phyloP scores from a whole-genome alignment of 2,113 vertebrate species.

The Gallinago paraguaiae region DNA sequence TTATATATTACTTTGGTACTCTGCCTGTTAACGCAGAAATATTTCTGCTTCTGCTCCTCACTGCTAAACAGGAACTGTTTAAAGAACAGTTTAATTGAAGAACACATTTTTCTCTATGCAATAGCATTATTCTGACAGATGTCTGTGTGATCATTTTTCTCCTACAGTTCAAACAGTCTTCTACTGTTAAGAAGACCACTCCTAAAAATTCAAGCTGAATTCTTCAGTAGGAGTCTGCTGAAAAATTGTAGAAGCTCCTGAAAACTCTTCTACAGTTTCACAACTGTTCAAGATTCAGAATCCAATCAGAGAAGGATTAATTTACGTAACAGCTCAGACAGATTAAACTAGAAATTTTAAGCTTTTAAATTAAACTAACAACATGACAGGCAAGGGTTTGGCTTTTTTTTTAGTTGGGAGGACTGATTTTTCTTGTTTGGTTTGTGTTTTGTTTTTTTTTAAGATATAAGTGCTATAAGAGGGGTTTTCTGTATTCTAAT shows the following conservation, averaged over 20 bases:
- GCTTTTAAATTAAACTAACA: not conserved
- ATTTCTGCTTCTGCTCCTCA: not conserved
- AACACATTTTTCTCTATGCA: not conserved
- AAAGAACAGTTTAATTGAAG: not conserved
- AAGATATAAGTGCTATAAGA: not conserved
- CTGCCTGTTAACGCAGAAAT: not conserved
- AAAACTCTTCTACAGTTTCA: not conserved
- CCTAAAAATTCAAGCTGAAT: not conserved
- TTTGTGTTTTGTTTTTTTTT: not conserved
- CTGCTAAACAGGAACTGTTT: not conserved
- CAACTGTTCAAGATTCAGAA: not conserved
- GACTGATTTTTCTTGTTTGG: not conserved
- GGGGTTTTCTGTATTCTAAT: not conserved
- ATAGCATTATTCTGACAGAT: not conserved
- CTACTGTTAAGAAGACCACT: not conserved
- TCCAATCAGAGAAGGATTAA: not conserved
- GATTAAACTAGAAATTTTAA: not conserved
- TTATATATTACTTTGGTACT: not conserved
- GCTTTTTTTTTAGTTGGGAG: not conserved
- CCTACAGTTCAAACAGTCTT: not conserved
- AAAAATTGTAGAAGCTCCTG: not conserved
- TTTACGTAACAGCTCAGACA: not conserved
- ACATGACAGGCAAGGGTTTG: not conserved
- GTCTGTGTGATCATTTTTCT: not conserved
- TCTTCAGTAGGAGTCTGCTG: not conserved